Base-by-base conservation (phyloP, 1,140 invertebrate species). In the Papilio polytes region DNA sequence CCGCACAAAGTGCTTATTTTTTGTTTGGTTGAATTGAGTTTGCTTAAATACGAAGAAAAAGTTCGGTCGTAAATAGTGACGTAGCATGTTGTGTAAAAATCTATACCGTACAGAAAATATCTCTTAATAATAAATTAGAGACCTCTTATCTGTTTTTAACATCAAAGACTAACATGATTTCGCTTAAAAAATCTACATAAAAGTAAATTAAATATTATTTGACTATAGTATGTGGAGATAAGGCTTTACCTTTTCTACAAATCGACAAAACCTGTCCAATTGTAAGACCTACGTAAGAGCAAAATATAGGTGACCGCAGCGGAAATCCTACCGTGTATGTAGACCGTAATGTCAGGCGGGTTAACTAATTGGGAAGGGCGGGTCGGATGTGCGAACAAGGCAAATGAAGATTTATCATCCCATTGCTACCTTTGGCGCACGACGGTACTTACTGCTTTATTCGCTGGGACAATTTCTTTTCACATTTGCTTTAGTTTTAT, bases 401-500 rank as follows among this genome's bases (percentile, higher is more conserved):
- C 91, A 94, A 94, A 94, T 94, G 91, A 94, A 94, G 93, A 94
- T 94, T 94, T 94, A 94, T 94, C 91, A 94, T 94, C 86, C 80
- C 83, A 80, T 82, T 83, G 85, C 86, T 91, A 78, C 89, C 88
- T 92, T 86, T 76, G 86, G 85, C 70, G 22, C 76, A 63, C 51
- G 76, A 41, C 31, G 76, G 26, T 53, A 78, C 51, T 78, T 63
- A 78, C 76, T 59, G 31, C 56, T 59, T 78, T 78, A 78, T 56
- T 18, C 56, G 18, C 18, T 18, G 59, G 8, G 10, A 78, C n/a
- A 4, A 36, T 63, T 78, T 78, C 63, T 78, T 63, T 22, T 46
- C 76, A 26, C 36, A 78, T 78, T 78, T 66, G 10, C 41, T 59
- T 63, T 12, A 78, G 36, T 10, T 74, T 51, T 31, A 48, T 48